Evolutionary conservation across 2,797 vertebrate genomes (phyloP).

Genomic region (Rallus crepitans): DNA sequence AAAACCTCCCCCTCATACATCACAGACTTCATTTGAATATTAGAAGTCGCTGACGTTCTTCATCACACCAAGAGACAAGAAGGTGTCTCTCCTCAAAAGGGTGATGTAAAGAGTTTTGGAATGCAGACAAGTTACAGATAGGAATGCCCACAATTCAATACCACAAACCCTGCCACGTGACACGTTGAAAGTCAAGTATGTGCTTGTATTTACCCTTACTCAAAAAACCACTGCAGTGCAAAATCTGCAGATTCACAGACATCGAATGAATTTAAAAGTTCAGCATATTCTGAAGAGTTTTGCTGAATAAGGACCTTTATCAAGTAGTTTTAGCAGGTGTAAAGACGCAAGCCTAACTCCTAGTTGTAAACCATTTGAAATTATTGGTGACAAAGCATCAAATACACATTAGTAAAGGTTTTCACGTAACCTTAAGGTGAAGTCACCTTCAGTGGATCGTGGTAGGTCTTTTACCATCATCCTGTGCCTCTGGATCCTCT

Average conservation of each 20-base stretch:
- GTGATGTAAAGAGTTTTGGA: neutral
- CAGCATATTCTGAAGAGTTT: neutral
- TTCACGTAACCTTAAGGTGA: neutral
- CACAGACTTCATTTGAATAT: neutral
- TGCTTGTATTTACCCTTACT: neutral
- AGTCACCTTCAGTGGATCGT: too few relatives aligned
- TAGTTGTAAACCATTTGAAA: neutral
- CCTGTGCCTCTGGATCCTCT: neutral
- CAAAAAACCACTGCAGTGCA: neutral
- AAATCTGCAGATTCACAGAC: neutral
- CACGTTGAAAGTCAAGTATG: neutral
- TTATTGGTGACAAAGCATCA: neutral
- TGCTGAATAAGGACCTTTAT: neutral
- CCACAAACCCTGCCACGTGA: neutral
- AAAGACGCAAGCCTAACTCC: rapidly evolving
- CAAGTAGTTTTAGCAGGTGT: neutral
- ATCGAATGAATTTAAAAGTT: neutral
- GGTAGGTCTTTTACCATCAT: neutral
- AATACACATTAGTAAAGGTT: neutral
- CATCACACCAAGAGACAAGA: neutral
- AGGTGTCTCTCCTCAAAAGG: neutral
- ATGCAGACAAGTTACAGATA: neutral
- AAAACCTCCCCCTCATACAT: neutral
- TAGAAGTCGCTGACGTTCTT: neutral
- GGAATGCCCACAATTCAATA: neutral